Base-by-base conservation (phyloP, 2,797 vertebrate species). In the Odontamblyopus lacepedii region DNA sequence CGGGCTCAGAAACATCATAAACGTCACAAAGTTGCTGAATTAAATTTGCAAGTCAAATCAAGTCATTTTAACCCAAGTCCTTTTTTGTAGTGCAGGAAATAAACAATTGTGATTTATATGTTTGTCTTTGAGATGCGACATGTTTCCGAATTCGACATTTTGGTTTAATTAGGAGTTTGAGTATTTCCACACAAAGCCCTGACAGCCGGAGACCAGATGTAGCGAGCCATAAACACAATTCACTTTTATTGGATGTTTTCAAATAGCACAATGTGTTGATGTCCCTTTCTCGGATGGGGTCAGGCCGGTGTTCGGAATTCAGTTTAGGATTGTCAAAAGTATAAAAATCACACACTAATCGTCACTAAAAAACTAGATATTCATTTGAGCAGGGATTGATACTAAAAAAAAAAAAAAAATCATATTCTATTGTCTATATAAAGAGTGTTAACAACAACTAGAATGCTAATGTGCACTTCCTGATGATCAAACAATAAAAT, bases 181-280 rank as follows among this genome's bases (percentile, higher is more conserved):
- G 15, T 51, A 4, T 51, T 19, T 51, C 75, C 75, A 76, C 70
- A 55, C 69, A 29, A 57, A 44, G 55, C 50, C 68, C 23, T 26
- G 5, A 71, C 69, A 73, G 70, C 26, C 29, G 3, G 55, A 55
- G 5, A 29, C 23, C 23, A 78, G 9, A 53, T 9, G 38, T 13
- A 59, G 9, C 48, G 27, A 16, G 59, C 59, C 2, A 27, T 60
- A 30, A 60, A 60, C 59, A 59, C 23, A 59, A 2, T 15, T 16
- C 26, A 29, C 57, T 59, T 29, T 29, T 29, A 59, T 11, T 27
- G 23, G 56, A 13, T 13, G 56, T 57, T 57, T 57, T 26, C 56
- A 57, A 13, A 12, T 5, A 11, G 23, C 26, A 57, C 8, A 57
- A 27, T 27, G 56, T 13, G 55, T 27, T 26, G 11, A 59, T 27